These are phyloP conservation scores for Zoanthus gigantus DNA, from an alignment of 92 coral and sea anemone species.

Conservation along the genomic window DNA sequence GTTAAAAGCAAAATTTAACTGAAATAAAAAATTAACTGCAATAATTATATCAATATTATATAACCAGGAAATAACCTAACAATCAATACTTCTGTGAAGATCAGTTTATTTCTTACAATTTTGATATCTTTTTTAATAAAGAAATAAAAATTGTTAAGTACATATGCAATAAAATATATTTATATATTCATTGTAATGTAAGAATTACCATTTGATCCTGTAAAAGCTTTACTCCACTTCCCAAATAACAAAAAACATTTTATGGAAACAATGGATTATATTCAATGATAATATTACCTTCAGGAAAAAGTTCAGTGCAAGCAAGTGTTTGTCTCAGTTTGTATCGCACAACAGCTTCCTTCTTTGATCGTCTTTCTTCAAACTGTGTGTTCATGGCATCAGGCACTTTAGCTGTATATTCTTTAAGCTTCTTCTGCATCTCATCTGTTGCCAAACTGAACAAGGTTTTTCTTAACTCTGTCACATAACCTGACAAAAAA, in stretches of 20 bases:
- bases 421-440: background rate
- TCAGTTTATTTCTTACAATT: background rate
- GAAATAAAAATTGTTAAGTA: background rate
- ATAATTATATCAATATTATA: background rate
- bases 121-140: background rate
- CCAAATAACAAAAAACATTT: background rate
- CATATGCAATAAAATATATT: background rate
- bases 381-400: background rate
- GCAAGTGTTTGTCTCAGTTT: background rate
- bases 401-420: background rate
- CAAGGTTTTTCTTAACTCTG: background rate
- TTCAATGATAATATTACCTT: background rate
- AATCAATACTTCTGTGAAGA: background rate
- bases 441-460: background rate
- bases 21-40: too few relatives aligned
- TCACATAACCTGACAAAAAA: background rate
- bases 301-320: background rate
- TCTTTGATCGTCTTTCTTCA: background rate
- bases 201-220: background rate
- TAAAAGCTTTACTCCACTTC: background rate
- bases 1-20: too few relatives aligned
- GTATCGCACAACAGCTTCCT: background rate
- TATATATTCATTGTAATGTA: background rate
- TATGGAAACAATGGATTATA: background rate
- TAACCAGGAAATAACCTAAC: background rate